Percentiles rank a stretch among this genome's conserved stretches.
phyloP scores from a whole-genome alignment of 2,888 invertebrate genomes.

The Phengaris alcon region DNA sequence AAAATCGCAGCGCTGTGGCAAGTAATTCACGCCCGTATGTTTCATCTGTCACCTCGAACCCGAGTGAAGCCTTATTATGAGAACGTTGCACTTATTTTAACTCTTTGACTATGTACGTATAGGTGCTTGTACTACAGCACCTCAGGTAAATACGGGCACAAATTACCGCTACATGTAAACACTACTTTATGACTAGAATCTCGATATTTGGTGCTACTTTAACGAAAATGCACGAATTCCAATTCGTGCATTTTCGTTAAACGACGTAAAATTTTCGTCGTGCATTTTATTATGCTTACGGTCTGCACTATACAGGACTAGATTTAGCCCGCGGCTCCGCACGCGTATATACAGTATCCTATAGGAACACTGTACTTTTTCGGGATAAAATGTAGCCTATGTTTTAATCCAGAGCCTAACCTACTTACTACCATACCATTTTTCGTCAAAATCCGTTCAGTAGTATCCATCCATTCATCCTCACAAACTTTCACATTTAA shows the following conservation, averaged over 20 bases:
- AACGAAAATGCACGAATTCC: neutral
- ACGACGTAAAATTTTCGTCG: no score
- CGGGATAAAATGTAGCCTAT: no score
- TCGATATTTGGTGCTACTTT: slow-evolving; percentile 17
- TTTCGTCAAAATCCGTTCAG: no score
- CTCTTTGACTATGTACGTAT: slow-evolving; percentile 33
- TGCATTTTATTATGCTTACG: slow-evolving; percentile 9
- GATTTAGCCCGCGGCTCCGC: no score
- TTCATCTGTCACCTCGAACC: slow-evolving; percentile 38
- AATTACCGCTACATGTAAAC: neutral
- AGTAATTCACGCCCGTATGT: slow-evolving; percentile 31
- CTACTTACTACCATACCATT: no score
- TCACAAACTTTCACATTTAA: no score
- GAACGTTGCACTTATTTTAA: slow-evolving; percentile 43
- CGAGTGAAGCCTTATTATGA: slow-evolving; percentile 41
- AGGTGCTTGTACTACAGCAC: slow-evolving; percentile 2
- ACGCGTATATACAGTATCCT: no score
- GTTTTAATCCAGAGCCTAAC: no score
- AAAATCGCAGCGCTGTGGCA: slow-evolving; percentile 21
- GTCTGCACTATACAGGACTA: neutral
- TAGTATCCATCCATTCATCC: no score
- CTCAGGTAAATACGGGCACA: slow-evolving; percentile 9
- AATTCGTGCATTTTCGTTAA: no score
- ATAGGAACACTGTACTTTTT: no score
- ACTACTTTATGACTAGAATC: neutral